Evolutionary conservation across 23 tunicate species (phyloP), one percentile per base, ranked within the genome.

Genomic region (Phallusia fumigata): DNA sequence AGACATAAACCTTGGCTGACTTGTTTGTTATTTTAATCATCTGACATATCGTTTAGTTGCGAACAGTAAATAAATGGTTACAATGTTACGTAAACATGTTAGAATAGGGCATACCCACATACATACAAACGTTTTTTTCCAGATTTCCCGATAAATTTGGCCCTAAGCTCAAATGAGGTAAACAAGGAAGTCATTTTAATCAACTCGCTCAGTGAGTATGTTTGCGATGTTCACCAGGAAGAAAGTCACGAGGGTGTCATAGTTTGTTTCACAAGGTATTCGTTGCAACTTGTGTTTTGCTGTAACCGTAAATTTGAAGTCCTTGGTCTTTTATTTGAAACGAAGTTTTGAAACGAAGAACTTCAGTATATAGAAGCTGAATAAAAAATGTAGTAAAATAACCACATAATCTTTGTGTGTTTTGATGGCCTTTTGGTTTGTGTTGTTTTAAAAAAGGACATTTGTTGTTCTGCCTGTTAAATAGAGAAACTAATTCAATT

Each of bases 221-320:
- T 24, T 30, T 87, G 90, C 52, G 81, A 87, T 3, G 5, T 81
- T 34, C 85, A 87, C 90, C 35, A 74, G 19, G 90, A 79, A 0
- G 90, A 81, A 53, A 87, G 90, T 32, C 74, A 87, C 76, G 90
- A 87, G 26, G 13, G 13, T 0, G 80, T 45, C 30, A 44, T 69
- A 28, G 85, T 74, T 47, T 87, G 90, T 80, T 81, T 81, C 81
- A 87, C 90, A 19, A 75, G 45, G 69, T 58, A 58, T 5, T n/a
- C n/a, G n/a, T n/a, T n/a, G n/a, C n/a, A n/a, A n/a, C n/a, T n/a
- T n/a, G n/a, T n/a, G n/a, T n/a, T n/a, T n/a, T n/a, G n/a, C n/a
- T n/a, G n/a, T n/a, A n/a, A n/a, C n/a, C n/a, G 47, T 40, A 3
- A 40, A 5, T 40, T 40, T 40, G 47, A 10, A 5, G 10, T 40